Base-by-base conservation (phyloP, 2,113 vertebrate species). In the Todiramphus chloris region DNA sequence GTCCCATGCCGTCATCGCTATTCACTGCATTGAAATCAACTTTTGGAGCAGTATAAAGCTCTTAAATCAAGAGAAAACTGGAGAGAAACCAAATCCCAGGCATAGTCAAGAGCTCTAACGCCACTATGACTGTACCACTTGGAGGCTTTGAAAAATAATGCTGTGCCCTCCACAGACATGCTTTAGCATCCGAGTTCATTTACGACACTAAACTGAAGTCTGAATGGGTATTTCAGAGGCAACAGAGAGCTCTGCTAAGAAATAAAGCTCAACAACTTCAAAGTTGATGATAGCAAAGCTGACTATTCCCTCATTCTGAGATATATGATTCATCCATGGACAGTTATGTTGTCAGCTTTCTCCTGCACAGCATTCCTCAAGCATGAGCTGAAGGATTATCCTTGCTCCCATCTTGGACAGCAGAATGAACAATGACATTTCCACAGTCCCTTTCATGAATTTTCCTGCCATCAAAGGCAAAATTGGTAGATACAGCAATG, bases 1-100 rank as follows among this genome's bases (percentile, higher is more conserved):
- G 11, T 19, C 18, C 37, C 55, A 41, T 6, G 17, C 13, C 5
- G 2, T 59, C 55, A 88, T 10, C 0, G 0, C 50, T 89, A 31
- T 10, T 83, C 53, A 66, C 43, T 76, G 18, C 67, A 73, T 25
- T 35, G 15, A 13, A 56, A 74, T 33, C 55, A 66, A 73, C 39
- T 31, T n/a, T 17, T 48, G 58, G 31, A 76, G 39, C 14, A 30
- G 6, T 13, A 48, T 10, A 60, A 87, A 89, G 37, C 37, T 55
- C 60, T 87, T 44, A 27, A 37, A 8, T 25, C 17, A 66, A 64
- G 58, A 72, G 53, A 48, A 78, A 82, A 84, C 66, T 13, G 9
- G 8, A 87, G 35, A 88, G 13, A 91, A 93, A 66, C 1, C 50
- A 86, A 92, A 74, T 16, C 37, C 56, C 31, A 93, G 37, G 6